Base-by-base conservation (phyloP, 2,113 vertebrate genomes). In the Boulengeromyrus knoepffleri region DNA sequence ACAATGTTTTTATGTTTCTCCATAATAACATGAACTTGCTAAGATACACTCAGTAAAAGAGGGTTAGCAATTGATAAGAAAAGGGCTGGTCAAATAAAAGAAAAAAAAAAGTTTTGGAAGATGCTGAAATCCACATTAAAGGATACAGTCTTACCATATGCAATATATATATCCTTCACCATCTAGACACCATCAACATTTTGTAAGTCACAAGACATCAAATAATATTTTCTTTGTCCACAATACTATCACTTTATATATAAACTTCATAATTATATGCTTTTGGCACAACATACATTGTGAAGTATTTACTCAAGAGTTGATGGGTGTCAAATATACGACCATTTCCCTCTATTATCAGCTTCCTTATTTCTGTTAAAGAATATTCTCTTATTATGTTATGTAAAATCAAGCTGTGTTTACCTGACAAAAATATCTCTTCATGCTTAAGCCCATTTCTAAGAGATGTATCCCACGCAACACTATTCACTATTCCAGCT, bases 401-500 rank as follows among this genome's bases (percentile, higher is more conserved):
- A 85, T 66, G 45, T 85, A 85, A 27, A 50, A 62, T 80, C 31
- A 80, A 80, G 70, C 52, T 74, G 15, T 17, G 39, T 45, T 66
- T 62, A 88, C 31, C 53, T 66, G 56, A 88, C 56, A 56, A 89
- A 85, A 85, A n/a, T 62, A 1, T 89, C 24, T 85, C 53, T 89
- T 85, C 42, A 85, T 85, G 80, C 89, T 85, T 19, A 89, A 84
- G 80, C 46, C 53, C 89, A 58, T 84, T 27, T 39, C 5, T 31
- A 70, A 19, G 46, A 47, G 45, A 17, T 45, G 5, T 5, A 89
- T 5, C 39, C 3, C 27, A 89, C 62, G 24, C 31, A 62, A 7
- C 21, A 90, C 97, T 94, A 99, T 87, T 99, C 27, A 90, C 97
- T 95, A 99, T 87, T 99, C 98, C 39, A 98, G 96, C 66, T 97